A percentile compares a stretch with the other conserved stretches of the same genome.
phyloP scores from a whole-genome alignment of 2,888 invertebrate genomes.

The Poecilobothrus nobilitatus region DNA sequence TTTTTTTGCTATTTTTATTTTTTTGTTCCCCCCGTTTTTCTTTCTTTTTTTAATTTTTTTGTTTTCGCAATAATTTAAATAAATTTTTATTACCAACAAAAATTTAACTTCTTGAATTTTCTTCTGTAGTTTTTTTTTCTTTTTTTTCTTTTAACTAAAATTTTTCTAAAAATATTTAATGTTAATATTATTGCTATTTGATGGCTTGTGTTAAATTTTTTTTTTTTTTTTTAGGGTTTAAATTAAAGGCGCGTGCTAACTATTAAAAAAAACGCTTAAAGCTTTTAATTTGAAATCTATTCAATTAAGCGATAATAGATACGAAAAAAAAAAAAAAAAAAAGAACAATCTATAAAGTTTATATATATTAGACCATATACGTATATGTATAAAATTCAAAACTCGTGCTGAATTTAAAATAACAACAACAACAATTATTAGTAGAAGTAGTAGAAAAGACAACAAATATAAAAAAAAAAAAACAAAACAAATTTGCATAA shows the following conservation, averaged over 20 bases:
- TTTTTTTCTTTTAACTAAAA: background rate
- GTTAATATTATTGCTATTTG: background rate
- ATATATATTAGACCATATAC: no score
- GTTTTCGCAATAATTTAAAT: background rate
- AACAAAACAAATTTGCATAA: no score
- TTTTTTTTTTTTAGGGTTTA: background rate
- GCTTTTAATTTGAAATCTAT: constrained; percentile 3
- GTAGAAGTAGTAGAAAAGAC: no score
- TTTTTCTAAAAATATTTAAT: no score
- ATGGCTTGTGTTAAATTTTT: background rate
- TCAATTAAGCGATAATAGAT: background rate
- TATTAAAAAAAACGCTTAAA: background rate
- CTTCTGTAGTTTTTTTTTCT: background rate
- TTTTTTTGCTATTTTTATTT: background rate
- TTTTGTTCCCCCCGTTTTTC: background rate
- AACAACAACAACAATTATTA: no score
- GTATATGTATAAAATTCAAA: no score
- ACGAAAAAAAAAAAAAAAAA: background rate
- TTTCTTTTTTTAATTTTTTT: background rate
- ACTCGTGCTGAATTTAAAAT: no score
- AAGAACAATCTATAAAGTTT: no score
- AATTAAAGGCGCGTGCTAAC: constrained; percentile 6
- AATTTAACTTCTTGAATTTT: background rate
- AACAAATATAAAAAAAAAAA: no score
- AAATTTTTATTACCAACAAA: background rate